Evolutionary conservation across 2,113 vertebrate genomes (phyloP), one percentile per base, ranked within the genome.

Genomic region (Motacilla alba): DNA sequence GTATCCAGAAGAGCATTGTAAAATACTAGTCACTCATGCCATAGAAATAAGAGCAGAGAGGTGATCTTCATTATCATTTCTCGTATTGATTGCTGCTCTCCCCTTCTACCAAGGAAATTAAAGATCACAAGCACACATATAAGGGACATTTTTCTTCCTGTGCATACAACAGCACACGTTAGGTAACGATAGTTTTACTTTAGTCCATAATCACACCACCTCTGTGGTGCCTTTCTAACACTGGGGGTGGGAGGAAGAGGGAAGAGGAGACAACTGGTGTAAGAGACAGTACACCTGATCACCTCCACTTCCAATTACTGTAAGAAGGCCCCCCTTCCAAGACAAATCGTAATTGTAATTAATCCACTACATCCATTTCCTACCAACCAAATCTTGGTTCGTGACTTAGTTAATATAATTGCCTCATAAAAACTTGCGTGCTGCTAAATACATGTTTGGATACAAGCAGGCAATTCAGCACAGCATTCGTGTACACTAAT

Each of bases 381-480:
- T 73, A 74, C 77, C 58, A 92, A 77, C 41, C 86, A 92, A 95
- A 90, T 81, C 64, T 78, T 90, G 76, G 52, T 77, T 96, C 1
- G 0, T 46, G 63, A 78, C 68, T 93, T 73, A 89, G 78, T 89
- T 95, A 92, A 86, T 92, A 60, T 67, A 93, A 89, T 58, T 93
- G 93, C 80, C 84, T 95, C 82, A 91, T 93, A 96, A 90, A 93
- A 89, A 89, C 81, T 90, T 82, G 77, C 5, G 11, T 85, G 92
- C 80, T 93, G 96, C 89, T 96, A 91, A 94, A 84, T 93, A 86
- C 43, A 67, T 89, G 83, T 96, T 96, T 90, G 82, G 77, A 79
- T 90, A 87, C 72, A 87, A 94, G 70, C 76, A 93, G 60, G 83
- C 89, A 66, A 63, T 95, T 90, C 78, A 85, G 78, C 70, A 67